Conservation (phyloP, 2,888 invertebrate species). For the Pristionchus arcanus region DNA sequence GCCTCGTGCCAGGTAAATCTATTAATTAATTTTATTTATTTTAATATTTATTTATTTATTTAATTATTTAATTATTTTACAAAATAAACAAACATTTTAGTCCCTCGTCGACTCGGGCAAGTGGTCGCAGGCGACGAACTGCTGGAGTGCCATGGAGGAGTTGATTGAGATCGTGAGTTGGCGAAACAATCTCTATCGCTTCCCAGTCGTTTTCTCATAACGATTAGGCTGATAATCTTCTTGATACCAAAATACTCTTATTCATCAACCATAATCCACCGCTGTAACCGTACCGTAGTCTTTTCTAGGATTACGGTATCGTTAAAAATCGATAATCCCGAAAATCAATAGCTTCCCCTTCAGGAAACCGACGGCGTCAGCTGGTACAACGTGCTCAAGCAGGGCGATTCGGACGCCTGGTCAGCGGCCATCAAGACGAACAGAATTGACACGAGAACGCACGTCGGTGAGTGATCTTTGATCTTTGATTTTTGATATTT, state of each 20-base stretch:
- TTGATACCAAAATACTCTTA: too few relatives aligned
- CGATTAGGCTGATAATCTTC: too few relatives aligned
- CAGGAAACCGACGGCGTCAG: slow-evolving; percentile 84
- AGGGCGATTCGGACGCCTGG: slow-evolving; percentile 70
- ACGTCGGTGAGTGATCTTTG: slow-evolving; percentile 10
- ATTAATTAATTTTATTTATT: not conserved
- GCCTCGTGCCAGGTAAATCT: slow-evolving; percentile 63
- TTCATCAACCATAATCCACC: too few relatives aligned
- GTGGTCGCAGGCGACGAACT: slow-evolving; percentile 84
- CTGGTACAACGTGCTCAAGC: slow-evolving; percentile 88
- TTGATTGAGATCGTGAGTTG: slow-evolving; percentile 81
- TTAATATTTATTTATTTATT: not conserved
- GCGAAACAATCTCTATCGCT: too few relatives aligned
- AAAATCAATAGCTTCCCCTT: too few relatives aligned
- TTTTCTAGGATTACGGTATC: not conserved
- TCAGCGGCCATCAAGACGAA: slow-evolving; percentile 51
- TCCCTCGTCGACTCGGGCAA: slow-evolving; percentile 82
- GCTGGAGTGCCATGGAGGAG: slow-evolving; percentile 85
- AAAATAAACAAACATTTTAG: slow-evolving; percentile 56
- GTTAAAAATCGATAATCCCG: not conserved
- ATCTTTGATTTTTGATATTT: not conserved
- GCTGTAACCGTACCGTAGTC: not conserved
- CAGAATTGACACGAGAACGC: slow-evolving; percentile 8
- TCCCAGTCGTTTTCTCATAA: too few relatives aligned
- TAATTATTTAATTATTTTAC: not conserved